Evolutionary conservation across 2,797 vertebrate genomes (phyloP).

Genomic region (Chiroxiphia lanceolata): DNA sequence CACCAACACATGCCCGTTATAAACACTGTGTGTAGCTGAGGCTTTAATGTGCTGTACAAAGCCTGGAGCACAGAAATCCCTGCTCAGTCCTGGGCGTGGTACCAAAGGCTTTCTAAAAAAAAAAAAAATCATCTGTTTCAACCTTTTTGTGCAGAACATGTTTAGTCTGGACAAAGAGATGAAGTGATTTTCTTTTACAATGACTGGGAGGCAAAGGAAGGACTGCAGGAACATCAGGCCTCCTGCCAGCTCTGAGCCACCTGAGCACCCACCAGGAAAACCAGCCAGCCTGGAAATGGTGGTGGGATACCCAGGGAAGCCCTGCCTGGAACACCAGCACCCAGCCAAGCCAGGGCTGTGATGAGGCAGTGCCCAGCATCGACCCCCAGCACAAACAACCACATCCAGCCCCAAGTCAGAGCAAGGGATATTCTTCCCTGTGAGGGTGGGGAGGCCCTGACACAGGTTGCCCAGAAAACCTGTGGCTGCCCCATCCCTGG

Average conservation of each 20-base stretch:
- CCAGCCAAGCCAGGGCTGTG: neutral
- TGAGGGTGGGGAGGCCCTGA: too few relatives aligned
- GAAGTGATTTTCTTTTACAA: neutral
- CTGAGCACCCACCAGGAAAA: neutral
- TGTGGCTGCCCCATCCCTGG: neutral
- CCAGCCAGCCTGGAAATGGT: neutral
- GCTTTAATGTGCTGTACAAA: constrained; percentile 5
- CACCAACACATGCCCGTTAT: neutral
- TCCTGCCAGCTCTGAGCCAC: neutral
- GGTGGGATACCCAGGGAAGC: neutral
- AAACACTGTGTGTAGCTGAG: neutral
- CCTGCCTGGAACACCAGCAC: neutral
- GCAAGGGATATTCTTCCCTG: rapidly evolving
- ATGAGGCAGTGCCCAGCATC: neutral
- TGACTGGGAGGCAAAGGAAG: neutral
- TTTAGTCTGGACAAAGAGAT: neutral
- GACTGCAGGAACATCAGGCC: neutral
- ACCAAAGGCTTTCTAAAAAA: neutral
- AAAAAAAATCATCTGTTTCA: neutral
- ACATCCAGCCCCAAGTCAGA: rapidly evolving
- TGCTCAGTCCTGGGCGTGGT: neutral
- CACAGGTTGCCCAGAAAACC: neutral
- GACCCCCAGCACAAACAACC: neutral
- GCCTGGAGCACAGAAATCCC: neutral
- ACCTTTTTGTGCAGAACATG: neutral